Conservation (phyloP, 2,888 invertebrate genomes). For the Dasysyrphus albostriatus region DNA sequence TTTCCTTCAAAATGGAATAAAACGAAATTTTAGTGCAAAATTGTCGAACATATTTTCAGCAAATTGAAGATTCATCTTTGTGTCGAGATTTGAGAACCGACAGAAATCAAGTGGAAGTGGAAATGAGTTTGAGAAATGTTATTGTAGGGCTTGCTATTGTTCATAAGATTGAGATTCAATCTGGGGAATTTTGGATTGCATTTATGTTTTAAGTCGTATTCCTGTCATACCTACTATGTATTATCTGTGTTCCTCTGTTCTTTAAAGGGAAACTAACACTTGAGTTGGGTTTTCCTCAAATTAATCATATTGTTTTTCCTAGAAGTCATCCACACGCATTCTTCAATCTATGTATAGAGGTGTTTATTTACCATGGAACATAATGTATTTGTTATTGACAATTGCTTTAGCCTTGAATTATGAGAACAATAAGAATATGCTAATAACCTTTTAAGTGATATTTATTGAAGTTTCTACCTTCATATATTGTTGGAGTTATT, state of each 20-base stretch:
- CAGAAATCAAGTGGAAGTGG: background rate
- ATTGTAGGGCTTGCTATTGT: background rate
- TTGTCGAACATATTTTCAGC: constrained; percentile 69
- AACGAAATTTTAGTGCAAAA: constrained; percentile 56
- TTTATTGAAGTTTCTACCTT: too few species aligned
- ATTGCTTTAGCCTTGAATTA: too few species aligned
- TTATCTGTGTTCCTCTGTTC: too few species aligned
- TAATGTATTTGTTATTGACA: too few species aligned
- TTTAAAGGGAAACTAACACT: background rate
- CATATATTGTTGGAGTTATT: too few species aligned
- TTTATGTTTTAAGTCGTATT: background rate
- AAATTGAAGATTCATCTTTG: constrained; percentile 63
- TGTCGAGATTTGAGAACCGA: background rate
- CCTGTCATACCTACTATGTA: too few species aligned
- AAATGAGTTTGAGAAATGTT: background rate
- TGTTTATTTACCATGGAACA: too few species aligned
- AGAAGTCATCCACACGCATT: too few species aligned
- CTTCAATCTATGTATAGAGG: too few species aligned
- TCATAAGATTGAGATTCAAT: constrained; percentile 44
- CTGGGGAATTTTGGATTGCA: background rate
- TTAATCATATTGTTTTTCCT: background rate
- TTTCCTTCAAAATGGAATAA: constrained; percentile 37
- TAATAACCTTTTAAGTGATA: too few species aligned
- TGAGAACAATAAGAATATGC: too few species aligned
- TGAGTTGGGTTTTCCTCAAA: background rate